Base-by-base conservation (phyloP, 1,140 invertebrate species). In the Drosophila arawakana region DNA sequence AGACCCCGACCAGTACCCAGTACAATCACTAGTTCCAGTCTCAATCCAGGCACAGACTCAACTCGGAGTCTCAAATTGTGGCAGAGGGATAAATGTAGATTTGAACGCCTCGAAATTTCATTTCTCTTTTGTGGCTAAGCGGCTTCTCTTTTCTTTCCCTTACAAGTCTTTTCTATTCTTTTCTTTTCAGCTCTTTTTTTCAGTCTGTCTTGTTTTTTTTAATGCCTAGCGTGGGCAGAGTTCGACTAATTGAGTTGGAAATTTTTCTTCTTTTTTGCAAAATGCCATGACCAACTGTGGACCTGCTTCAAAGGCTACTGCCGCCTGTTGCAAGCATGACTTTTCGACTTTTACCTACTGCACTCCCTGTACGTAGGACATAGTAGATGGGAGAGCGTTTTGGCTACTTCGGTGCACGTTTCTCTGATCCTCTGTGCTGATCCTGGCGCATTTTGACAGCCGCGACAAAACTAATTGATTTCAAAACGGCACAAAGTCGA, bases 391-490 rank as follows among this genome's bases (percentile, higher is more conserved):
- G 25, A 35, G 39, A 30, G 3, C 25, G 41, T 13, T 13, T 21
- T 37, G 69, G 61, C 46, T 66, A 58, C 60, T 58, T 47, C 54
- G 68, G 54, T 25, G 54, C 18, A 37, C 25, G 25, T 30, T 30
- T 30, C 25, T 30, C 7, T 49, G 30, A 43, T 43, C 39, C 39
- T 43, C 10, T 43, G 41, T 13, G 47, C 44, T 58, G 15, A 46
- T 62, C 60, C 68, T 75, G 57, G 54, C 54, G 75, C 71, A 88
- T 88, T 88, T 88, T 88, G 83, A 82, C 83, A 88, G 83, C 78
- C 78, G 84, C 84, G 83, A 91, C 83, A 91, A 91, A 91, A 91
- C 89, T 91, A 91, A 91, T 91, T 91, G 89, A 91, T 91, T 91
- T 78, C 68, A 84, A 91, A 76, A 77, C 83, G 67, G 58, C 55